Conservation (phyloP, 2,797 vertebrate genomes). For the Enteromius anoplus region DNA sequence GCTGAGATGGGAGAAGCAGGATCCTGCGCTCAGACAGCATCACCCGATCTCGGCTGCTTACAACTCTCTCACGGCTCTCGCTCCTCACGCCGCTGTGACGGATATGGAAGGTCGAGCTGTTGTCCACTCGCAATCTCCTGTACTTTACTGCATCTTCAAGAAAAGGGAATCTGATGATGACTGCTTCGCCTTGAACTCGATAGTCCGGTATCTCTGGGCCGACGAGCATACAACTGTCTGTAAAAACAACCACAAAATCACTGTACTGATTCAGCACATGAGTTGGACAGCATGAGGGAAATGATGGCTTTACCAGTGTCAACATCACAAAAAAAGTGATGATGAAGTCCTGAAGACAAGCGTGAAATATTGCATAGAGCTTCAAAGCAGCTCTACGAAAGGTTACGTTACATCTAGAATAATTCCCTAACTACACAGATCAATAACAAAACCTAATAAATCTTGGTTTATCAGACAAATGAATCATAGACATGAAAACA, state of each 20-base stretch:
- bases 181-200: slow-evolving; percentile 46
- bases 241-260: slow-evolving; percentile 15
- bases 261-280: not conserved
- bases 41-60: slow-evolving; percentile 58
- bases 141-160: slow-evolving; percentile 39
- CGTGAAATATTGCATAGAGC: not conserved
- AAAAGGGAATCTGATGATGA: slow-evolving; percentile 52
- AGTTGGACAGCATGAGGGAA: no score
- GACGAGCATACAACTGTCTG: slow-evolving; percentile 46
- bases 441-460: not conserved
- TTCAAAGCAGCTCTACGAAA: not conserved
- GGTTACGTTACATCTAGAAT: not conserved
- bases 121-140: slow-evolving; percentile 10
- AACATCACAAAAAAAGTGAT: not conserved
- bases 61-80: slow-evolving; percentile 59
- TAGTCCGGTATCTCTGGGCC: slow-evolving; percentile 49
- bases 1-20: slow-evolving; percentile 84
- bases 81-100: slow-evolving; percentile 51
- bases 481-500: not conserved
- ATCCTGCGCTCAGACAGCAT: slow-evolving; percentile 68
- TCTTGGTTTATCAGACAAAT: not conserved
- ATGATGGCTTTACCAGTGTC: not conserved
- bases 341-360: not conserved
- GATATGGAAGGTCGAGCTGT: slow-evolving; percentile 61
- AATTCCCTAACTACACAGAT: not conserved